Evolutionary conservation across 2,888 invertebrate species (phyloP).

Genomic region (Agrypnus murinus): DNA sequence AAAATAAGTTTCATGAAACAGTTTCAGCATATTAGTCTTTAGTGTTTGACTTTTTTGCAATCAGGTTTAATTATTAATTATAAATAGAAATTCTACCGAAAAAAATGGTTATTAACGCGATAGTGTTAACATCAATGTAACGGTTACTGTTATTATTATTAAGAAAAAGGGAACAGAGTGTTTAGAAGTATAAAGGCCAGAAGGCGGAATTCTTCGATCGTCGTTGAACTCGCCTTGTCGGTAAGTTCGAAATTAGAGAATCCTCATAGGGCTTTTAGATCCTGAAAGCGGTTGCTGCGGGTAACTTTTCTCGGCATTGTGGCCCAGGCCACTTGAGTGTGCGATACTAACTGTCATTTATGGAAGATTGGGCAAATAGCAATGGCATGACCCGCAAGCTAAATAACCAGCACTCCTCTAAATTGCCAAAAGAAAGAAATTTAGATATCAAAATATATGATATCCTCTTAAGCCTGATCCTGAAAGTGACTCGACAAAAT

Average conservation of each 20-base stretch:
- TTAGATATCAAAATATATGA: not conserved
- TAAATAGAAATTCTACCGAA: too few relatives aligned
- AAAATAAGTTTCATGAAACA: too few relatives aligned
- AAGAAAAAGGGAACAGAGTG: not conserved
- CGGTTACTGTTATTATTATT: too few relatives aligned
- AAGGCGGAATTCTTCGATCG: conserved; percentile 36
- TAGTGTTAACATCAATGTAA: too few relatives aligned
- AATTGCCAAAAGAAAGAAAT: not conserved
- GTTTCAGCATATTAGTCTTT: too few relatives aligned
- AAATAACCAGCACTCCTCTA: conserved; percentile 1
- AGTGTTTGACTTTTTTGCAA: too few relatives aligned
- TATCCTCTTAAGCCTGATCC: not conserved
- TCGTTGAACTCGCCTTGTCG: conserved; percentile 20
- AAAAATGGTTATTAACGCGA: too few relatives aligned
- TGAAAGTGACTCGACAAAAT: not conserved
- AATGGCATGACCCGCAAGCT: conserved; percentile 17
- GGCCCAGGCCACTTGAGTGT: conserved; percentile 39
- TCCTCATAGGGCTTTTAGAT: conserved; percentile 40
- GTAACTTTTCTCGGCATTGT: conserved; percentile 38
- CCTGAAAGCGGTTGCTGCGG: conserved; percentile 39
- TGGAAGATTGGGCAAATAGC: conserved; percentile 35
- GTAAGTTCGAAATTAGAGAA: conserved; percentile 36
- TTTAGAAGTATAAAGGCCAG: conserved; percentile 26
- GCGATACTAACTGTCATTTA: conserved; percentile 39
- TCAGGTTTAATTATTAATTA: too few relatives aligned